Evolutionary conservation across 2,113 vertebrate genomes (phyloP).

Genomic region (Astur gentilis): DNA sequence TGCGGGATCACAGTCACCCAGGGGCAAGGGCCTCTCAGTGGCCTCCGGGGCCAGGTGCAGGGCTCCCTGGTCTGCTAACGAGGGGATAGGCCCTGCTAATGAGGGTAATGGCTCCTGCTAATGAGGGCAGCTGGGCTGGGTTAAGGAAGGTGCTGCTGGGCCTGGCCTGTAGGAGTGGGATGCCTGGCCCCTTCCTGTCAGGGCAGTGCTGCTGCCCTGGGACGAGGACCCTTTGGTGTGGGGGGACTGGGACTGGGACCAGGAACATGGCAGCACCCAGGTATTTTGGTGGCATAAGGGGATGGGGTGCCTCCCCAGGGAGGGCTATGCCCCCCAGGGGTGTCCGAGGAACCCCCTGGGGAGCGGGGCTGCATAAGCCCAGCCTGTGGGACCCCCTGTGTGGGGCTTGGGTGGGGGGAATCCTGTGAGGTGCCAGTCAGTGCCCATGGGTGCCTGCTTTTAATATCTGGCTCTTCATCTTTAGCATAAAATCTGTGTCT

Average conservation of each 20-base stretch:
- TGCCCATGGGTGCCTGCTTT: background rate
- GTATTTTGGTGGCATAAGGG: accelerated
- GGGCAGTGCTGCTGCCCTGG: background rate
- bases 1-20: accelerated
- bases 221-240: accelerated
- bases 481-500: background rate
- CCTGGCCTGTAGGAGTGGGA: accelerated
- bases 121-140: background rate
- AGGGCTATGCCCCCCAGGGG: background rate
- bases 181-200: accelerated
- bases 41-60: background rate
- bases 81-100: background rate
- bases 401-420: background rate
- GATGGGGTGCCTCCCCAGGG: too few relatives aligned
- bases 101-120: background rate
- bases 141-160: background rate
- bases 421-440: accelerated
- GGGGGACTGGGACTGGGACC: accelerated
- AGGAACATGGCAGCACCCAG: background rate
- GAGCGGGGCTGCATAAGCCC: background rate
- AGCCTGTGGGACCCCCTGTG: background rate
- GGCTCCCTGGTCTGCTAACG: background rate
- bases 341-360: accelerated
- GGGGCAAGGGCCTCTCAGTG: background rate
- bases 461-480: background rate